Evolutionary conservation across 2,113 vertebrate genomes (phyloP).

Genomic region (Alethe diademata): DNA sequence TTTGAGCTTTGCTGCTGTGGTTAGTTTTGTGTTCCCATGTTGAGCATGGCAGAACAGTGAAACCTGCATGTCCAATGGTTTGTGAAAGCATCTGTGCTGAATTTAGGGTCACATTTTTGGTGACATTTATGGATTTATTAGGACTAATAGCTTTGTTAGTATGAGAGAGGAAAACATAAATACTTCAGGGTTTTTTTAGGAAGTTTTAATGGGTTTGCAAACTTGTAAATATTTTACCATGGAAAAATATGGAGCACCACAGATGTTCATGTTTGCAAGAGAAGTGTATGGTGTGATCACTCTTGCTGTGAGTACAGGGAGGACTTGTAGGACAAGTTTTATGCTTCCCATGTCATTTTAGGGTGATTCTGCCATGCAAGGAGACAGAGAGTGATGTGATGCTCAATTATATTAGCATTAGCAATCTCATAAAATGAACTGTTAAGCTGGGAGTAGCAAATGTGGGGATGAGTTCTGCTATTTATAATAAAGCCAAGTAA

Average conservation of each 20-base stretch:
- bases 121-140: not conserved
- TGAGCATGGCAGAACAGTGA: not conserved
- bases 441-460: constrained; percentile 12
- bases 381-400: not conserved
- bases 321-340: not conserved
- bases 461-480: not conserved
- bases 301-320: not conserved
- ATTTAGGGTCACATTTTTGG: not conserved
- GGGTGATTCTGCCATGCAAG: not conserved
- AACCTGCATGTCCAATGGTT: not conserved
- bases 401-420: constrained; percentile 3
- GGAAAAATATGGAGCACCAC: not conserved
- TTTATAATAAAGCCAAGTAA: not conserved
- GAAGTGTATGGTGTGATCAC: not conserved
- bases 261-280: not conserved
- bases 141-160: not conserved
- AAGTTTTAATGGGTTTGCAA: constrained; percentile 1
- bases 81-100: not conserved
- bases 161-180: not conserved
- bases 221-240: constrained; percentile 22
- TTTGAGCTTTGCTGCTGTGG: constrained; percentile 9
- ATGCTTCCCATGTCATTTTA: not conserved
- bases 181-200: not conserved
- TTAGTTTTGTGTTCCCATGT: not conserved
- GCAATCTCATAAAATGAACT: not conserved